Base-by-base conservation (phyloP, 1,140 invertebrate species). In the Drosophila rufa region DNA sequence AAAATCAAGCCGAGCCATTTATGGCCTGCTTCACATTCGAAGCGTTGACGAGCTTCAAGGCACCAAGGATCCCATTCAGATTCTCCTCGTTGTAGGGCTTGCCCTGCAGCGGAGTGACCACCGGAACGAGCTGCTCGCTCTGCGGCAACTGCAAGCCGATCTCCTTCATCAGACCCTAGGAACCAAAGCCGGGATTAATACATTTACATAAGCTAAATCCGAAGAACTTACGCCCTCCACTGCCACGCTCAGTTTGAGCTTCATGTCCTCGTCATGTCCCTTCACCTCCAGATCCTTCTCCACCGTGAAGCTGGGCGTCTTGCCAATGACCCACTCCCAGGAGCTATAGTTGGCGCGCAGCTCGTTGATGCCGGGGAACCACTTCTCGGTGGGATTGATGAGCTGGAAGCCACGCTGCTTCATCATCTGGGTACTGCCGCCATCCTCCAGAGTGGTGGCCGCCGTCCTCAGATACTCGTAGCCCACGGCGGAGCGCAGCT, bases 261-360 rank as follows among this genome's bases (percentile, higher is more conserved):
- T 92, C 75, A 91, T 79, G 45, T 82, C 82, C 19, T 65, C 69
- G 11, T 91, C 79, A 27, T 92, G 73, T 15, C 78, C 80, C 62
- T 93, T 93, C 7, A 93, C 70, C 66, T 85, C 76, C 22, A 93
- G 53, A 5, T 92, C 91, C 38, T 93, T 93, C 48, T 92, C 81
- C 6, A 97, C 95, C 1, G 94, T 95, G 92, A 99, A 99, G 81
- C 95, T 95, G 1, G 98, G 98, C 1, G 97, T 97, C 91, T 95
- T 96, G n/a, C 97, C 98, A 93, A 95, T 98, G 57, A 95, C 95
- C 98, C 97, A 99, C 53, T 97, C 95, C 97, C 98, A 99, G 15
- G 95, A 96, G 68, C 94, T 90, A 27, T 98, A 95, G 67, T 96
- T 95, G 46, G 94, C 92, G 46, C 94, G 94, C 64, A 97, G 94